These are phyloP conservation scores for Edolisoma coerulescens DNA, from an alignment of 2,113 vertebrate genomes.

Conservation along the genomic window DNA sequence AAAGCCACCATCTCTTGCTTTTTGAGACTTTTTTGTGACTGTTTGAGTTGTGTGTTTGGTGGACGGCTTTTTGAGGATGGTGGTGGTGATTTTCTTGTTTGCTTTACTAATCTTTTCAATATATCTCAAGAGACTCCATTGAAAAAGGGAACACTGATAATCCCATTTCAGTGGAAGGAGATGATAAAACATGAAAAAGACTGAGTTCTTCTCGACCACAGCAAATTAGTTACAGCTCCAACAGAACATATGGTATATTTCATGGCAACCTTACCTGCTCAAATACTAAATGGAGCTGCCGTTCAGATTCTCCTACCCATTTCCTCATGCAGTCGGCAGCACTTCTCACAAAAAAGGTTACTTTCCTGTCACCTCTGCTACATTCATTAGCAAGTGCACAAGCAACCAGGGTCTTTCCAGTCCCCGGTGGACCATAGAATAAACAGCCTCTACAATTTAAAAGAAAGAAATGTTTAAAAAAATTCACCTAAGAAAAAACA, in stretches of 20 bases:
- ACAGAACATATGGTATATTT: background rate
- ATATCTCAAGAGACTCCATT: background rate
- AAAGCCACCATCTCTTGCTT: background rate
- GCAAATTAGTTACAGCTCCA: background rate
- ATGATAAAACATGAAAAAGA: background rate
- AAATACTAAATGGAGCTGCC: slow-evolving; percentile 88
- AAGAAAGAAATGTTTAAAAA: background rate
- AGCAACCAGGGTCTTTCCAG: slow-evolving; percentile 93
- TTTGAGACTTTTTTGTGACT: background rate
- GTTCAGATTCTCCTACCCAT: slow-evolving; percentile 95
- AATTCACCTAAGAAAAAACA: background rate
- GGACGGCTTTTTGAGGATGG: background rate
- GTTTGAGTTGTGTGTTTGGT: background rate
- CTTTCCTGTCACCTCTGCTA: slow-evolving; percentile 82
- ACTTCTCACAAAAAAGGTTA: slow-evolving; percentile 94
- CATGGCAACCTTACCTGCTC: slow-evolving; percentile 85
- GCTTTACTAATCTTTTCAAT: background rate
- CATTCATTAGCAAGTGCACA: slow-evolving; percentile 93
- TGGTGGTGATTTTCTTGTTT: background rate
- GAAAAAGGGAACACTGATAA: background rate
- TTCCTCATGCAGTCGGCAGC: slow-evolving; percentile 93
- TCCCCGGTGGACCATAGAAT: slow-evolving; percentile 94
- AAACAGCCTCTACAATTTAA: slow-evolving; percentile 85
- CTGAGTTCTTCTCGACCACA: background rate
- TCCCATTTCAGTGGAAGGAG: background rate